Percentiles rank a stretch among this genome's conserved stretches.
Evolutionary conservation across 2,888 invertebrate species (phyloP).

Genomic region (Noctua janthina): DNA sequence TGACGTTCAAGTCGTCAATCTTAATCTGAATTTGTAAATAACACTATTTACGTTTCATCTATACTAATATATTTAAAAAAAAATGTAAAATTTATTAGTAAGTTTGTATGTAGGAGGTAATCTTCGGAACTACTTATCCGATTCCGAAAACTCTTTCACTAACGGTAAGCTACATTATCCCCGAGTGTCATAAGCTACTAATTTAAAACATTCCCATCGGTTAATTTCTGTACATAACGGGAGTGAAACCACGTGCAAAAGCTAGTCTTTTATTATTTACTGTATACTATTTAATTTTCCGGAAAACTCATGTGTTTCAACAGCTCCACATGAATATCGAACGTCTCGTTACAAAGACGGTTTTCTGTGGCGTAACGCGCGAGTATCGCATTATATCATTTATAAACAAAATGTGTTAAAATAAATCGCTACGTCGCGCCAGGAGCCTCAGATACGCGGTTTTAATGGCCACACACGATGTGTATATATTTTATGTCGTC

Average conservation of each 20-base stretch:
- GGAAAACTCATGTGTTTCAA: slow-evolving; percentile 53
- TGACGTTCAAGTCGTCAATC: too few relatives aligned
- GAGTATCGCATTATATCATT: slow-evolving; percentile 90
- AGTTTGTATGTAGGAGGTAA: too few relatives aligned
- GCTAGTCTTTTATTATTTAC: not conserved
- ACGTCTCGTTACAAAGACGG: slow-evolving; percentile 79
- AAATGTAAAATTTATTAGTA: too few relatives aligned
- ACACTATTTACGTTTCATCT: too few relatives aligned
- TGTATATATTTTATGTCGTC: slow-evolving; percentile 68
- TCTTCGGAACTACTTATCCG: too few relatives aligned
- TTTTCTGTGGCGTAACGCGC: slow-evolving; percentile 83
- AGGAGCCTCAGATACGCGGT: slow-evolving; percentile 86
- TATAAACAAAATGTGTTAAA: slow-evolving; percentile 91
- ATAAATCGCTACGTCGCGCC: slow-evolving; percentile 88
- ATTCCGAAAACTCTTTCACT: too few relatives aligned
- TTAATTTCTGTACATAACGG: too few relatives aligned
- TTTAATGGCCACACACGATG: slow-evolving; percentile 74
- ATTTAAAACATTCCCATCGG: too few relatives aligned
- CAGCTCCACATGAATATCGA: slow-evolving; percentile 78
- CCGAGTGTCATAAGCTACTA: too few relatives aligned
- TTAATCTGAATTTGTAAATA: too few relatives aligned
- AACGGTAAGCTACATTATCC: too few relatives aligned
- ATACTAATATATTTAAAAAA: too few relatives aligned
- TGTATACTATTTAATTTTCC: not conserved
- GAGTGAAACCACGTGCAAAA: not conserved